Evolutionary conservation across 2,113 vertebrate genomes (phyloP), one percentile per base, ranked within the genome.

Genomic region (Sinocyclocheilus anshuiensis): DNA sequence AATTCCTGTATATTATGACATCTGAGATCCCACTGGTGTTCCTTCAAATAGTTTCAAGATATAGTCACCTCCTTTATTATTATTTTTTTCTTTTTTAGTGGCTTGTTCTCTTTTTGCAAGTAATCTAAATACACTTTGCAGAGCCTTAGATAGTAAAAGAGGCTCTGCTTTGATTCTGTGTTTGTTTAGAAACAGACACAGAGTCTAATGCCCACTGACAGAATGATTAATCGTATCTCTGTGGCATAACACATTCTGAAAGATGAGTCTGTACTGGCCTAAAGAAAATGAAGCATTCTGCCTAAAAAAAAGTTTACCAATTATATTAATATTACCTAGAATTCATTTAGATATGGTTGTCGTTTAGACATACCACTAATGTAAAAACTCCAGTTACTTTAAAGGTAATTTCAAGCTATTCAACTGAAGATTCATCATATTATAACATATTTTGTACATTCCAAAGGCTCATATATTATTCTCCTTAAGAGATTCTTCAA

Each of bases 161-260:
- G 11, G 20, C 79, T 45, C 42, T 83, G 39, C 26, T 50, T 83
- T 22, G 48, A 24, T 22, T 61, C 36, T 67, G 39, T 67, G 45
- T 81, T 79, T 61, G 53, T 74, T 53, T 80, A 81, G 77, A 81
- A n/a, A 36, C 61, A 67, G 84, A 79, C 50, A 33, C 18, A 53
- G 76, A 79, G 50, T 39, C 63, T 86, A 79, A 69, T 65, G 26
- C n/a, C 45, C 42, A 50, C 59, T 63, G 67, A 74, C 77, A 86
- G 77, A 80, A 45, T 74, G 85, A 86, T 81, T 86, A 81, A 86
- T 81, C 26, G 4, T 53, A 86, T 45, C 55, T 36, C 11, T 26
- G n/a, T 80, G 57, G 50, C 67, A 61, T 71, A 61, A 80, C 67
- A 57, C 36, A 71, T 48, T 71, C 33, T 74, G 53, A 57, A 79